Evolutionary conservation across 2,797 vertebrate species (phyloP).

Genomic region (Muscicapa striata): DNA sequence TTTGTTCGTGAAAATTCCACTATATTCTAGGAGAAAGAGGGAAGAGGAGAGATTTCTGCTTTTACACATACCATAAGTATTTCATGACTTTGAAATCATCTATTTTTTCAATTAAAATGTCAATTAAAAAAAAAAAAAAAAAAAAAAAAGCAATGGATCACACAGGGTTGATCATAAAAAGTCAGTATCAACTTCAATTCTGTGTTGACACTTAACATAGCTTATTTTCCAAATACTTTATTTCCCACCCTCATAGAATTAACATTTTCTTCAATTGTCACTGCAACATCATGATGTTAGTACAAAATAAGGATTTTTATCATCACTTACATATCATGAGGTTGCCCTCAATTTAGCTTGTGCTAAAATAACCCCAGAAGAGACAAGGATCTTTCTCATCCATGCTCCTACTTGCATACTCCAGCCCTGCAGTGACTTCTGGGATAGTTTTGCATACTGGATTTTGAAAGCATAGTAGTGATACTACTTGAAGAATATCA

Average conservation of each 20-base stretch:
- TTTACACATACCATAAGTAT: background rate
- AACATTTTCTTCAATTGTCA: background rate
- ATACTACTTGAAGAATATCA: background rate
- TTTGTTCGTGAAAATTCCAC: background rate
- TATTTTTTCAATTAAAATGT: conserved; percentile 15
- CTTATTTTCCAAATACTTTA: background rate
- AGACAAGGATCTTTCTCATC: background rate
- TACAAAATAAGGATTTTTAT: background rate
- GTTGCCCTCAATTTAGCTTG: background rate
- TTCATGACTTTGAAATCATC: background rate
- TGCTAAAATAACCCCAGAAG: background rate
- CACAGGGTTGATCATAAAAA: background rate
- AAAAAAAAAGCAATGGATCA: background rate
- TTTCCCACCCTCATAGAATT: background rate
- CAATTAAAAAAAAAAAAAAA: background rate
- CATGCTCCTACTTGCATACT: background rate
- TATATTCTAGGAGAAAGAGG: background rate
- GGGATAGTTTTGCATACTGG: background rate
- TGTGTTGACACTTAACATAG: background rate
- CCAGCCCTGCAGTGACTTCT: background rate
- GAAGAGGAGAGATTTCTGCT: background rate
- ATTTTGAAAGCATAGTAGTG: background rate
- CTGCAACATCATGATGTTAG: background rate
- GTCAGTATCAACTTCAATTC: background rate
- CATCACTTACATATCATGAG: background rate